Conservation (phyloP, 2,113 vertebrate genomes). For the Martes martes region DNA sequence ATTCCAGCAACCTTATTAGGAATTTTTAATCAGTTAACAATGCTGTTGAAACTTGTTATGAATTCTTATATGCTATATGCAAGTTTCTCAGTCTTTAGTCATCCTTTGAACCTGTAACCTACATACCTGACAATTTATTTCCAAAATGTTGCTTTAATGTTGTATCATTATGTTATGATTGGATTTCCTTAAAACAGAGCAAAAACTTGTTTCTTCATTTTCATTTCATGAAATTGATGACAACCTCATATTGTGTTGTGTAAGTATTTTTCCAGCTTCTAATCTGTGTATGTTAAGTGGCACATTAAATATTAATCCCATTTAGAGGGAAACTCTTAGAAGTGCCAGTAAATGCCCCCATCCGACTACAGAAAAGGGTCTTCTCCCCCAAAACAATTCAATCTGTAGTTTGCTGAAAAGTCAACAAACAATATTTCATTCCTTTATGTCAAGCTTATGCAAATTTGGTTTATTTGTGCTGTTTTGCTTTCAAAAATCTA, state of each 20-base stretch:
- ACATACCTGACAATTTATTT: conserved; percentile 15
- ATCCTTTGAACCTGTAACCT: conserved; percentile 2
- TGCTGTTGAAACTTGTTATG: conserved; percentile 58
- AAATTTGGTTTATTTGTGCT: conserved; percentile 26
- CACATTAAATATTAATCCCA: conserved; percentile 31
- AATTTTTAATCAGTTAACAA: conserved; percentile 56
- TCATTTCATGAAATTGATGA: neutral
- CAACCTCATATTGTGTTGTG: neutral
- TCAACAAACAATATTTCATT: neutral
- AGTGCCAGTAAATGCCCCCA: neutral
- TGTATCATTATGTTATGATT: neutral
- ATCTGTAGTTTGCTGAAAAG: conserved; percentile 1
- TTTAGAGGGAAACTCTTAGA: neutral
- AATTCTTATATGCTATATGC: conserved; percentile 28
- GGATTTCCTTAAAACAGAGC: conserved; percentile 14
- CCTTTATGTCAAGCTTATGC: conserved; percentile 9
- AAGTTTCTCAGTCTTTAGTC: neutral
- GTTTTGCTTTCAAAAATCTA: conserved; percentile 6
- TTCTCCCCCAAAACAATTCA: conserved; percentile 19
- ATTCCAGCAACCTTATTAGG: conserved; percentile 52
- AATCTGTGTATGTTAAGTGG: neutral
- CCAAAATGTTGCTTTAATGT: neutral
- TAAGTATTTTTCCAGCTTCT: neutral
- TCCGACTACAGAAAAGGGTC: neutral
- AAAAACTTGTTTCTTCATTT: neutral